Base-by-base conservation (phyloP, 2,888 invertebrate genomes). In the Caenorhabditis becei region DNA sequence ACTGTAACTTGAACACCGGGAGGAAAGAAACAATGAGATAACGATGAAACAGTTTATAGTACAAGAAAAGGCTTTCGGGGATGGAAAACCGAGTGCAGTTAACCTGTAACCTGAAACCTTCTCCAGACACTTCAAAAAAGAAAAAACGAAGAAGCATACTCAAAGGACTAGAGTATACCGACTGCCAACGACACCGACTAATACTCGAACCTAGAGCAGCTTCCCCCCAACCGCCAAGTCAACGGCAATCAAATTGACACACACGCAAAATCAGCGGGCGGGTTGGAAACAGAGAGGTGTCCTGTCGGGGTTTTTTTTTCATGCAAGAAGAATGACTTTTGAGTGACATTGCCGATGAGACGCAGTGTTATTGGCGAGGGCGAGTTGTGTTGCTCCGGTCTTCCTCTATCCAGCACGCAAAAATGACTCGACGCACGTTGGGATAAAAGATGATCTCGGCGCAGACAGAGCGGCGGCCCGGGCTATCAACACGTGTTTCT, bases 401-500 rank as follows among this genome's bases (percentile, higher is more conserved):
- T 41, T 14, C 28, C 53, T 35, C 70, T n/a, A 53, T 53, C 37
- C 18, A 24, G 54, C 71, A 62, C 37, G 72, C 72, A 65, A 63
- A 72, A 72, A 47, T 65, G 65, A 47, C 72, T 72, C 35, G 37
- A 47, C 28, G 61, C 71, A 54, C 26, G 28, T 26, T 71, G 61
- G 75, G 75, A 75, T 75, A 75, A 66, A 59, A 75, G 66, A 75
- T 74, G 59, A 65, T 74, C 56, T 63, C 47, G 63, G 61, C 11
- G 61, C 51, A 74, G 74, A 74, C 74, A 72, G 63, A 72, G 63
- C 56, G 72, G 63, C 71, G 63, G 18, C 58, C 7, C 7, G n/a
- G 75, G 11, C 66, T 75, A 75, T 75, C 75, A 75, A 75, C 75
- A 75, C 66, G 61, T 75, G 75, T 75, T 75, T 75, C 66, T 59